phyloP scores from a whole-genome alignment of 2,113 vertebrate species.

The Macrotis lagotis region DNA sequence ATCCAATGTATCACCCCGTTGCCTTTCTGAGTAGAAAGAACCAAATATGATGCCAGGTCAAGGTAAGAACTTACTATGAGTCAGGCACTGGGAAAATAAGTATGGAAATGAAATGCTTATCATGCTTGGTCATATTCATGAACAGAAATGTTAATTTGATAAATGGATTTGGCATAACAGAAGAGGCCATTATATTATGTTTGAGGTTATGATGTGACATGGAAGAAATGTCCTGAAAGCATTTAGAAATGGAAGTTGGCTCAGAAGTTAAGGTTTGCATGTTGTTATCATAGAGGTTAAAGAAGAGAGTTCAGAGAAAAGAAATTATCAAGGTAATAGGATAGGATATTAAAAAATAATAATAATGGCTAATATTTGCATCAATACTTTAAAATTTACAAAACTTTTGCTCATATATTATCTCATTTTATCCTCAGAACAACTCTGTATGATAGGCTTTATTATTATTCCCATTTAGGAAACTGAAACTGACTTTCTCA shows the following conservation, averaged over 20 bases:
- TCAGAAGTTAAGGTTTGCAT: background rate
- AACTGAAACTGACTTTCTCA: background rate
- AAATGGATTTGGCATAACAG: background rate
- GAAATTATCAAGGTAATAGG: background rate
- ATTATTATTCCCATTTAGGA: background rate
- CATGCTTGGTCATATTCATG: background rate
- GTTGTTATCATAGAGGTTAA: background rate
- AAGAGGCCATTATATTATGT: background rate
- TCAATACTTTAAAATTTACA: background rate
- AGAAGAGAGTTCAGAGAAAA: background rate
- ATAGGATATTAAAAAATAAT: background rate
- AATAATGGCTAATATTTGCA: background rate
- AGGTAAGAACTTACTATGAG: background rate
- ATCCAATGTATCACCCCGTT: background rate
- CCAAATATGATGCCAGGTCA: background rate
- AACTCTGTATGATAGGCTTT: background rate
- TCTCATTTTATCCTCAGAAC: background rate
- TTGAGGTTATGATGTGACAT: background rate
- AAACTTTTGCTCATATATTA: background rate
- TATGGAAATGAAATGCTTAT: background rate
- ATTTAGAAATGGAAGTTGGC: background rate
- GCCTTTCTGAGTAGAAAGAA: background rate
- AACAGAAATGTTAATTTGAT: background rate
- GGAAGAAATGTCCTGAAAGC: background rate
- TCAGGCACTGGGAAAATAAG: background rate